Base-by-base conservation (phyloP, 1,140 invertebrate species). In the Orussus abietinus region DNA sequence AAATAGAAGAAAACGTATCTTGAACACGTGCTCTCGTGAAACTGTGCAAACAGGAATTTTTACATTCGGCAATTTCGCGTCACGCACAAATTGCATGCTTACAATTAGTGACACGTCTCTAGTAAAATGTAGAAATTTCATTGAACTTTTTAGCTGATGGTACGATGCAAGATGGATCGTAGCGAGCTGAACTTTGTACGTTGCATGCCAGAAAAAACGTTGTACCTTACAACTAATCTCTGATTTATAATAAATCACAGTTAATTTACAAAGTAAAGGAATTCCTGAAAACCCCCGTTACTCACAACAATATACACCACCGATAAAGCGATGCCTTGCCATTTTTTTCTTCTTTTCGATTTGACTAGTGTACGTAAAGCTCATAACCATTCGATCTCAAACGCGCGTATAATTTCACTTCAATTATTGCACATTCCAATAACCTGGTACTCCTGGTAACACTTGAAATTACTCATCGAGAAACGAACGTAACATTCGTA, bases 301-400 rank as follows among this genome's bases (percentile, higher is more conserved):
- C 53, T 56, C 53, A 57, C 51, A 52, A 55, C 41, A 49, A 45
- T 45, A 57, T 57, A 56, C 59, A 59, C 53, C 48, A 59, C 53
- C 59, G 56, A 61, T 49, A 57, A 62, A 50, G 38, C 42, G 42
- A 56, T 56, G 47, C n/a, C n/a, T n/a, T n/a, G n/a, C n/a, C n/a
- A n/a, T n/a, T n/a, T 57, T 58, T 53, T 59, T 61, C 51, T 47
- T 47, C 52, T 51, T 57, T 45, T 43, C 49, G 45, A 31, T 33
- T 59, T 54, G 55, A 66, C 56, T 61, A 62, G 54, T 57, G 53
- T 50, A 53, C 44, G 32, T 64, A 64, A 65, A 64, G 53, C 57
- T 64, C 50, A 50, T 59, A 56, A 55, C 47, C 42, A 49, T 49
- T 49, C 51, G 31, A 51, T 36, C 45, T 39, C 40, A 44, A 42